These are phyloP conservation scores for Ophion ventricosus DNA, from an alignment of 2,888 invertebrate genomes.

Conservation along the genomic window DNA sequence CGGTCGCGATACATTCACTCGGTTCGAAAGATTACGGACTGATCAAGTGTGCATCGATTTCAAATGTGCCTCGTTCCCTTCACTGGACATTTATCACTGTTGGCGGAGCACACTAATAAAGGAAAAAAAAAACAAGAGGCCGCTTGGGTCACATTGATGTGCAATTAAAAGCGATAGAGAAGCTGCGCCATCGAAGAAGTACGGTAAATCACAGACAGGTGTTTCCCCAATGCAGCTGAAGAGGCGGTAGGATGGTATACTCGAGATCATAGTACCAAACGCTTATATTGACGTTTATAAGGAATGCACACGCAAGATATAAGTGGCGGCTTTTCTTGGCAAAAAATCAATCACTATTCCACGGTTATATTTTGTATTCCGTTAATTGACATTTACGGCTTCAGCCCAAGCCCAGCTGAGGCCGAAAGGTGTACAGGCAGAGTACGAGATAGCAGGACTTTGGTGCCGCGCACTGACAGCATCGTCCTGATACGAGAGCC, in stretches of 20 bases:
- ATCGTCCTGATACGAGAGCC: constrained; percentile 12
- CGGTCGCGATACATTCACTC: neutral
- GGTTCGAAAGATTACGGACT: neutral
- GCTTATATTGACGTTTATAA: neutral
- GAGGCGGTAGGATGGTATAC: constrained; percentile 2
- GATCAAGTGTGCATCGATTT: neutral
- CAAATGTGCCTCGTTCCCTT: neutral
- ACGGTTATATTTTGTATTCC: constrained; percentile 64
- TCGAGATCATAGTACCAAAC: neutral
- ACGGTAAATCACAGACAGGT: constrained; percentile 54
- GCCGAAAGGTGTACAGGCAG: constrained; percentile 19
- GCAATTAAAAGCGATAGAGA: constrained; percentile 39
- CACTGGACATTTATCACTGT: neutral
- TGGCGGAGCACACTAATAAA: neutral
- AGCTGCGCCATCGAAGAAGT: constrained; percentile 30
- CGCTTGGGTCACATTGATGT: constrained; percentile 14
- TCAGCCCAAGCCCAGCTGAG: constrained; percentile 16
- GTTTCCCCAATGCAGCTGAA: constrained; percentile 13
- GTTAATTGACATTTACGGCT: constrained; percentile 66
- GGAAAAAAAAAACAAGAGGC: neutral
- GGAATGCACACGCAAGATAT: neutral
- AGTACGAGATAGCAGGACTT: constrained; percentile 36
- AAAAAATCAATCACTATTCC: constrained; percentile 63
- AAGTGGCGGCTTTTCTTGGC: constrained; percentile 41
- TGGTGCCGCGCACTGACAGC: constrained; percentile 47